These are phyloP conservation scores for Python bivittatus DNA, from an alignment of 2,113 vertebrate genomes.

Conservation along the genomic window DNA sequence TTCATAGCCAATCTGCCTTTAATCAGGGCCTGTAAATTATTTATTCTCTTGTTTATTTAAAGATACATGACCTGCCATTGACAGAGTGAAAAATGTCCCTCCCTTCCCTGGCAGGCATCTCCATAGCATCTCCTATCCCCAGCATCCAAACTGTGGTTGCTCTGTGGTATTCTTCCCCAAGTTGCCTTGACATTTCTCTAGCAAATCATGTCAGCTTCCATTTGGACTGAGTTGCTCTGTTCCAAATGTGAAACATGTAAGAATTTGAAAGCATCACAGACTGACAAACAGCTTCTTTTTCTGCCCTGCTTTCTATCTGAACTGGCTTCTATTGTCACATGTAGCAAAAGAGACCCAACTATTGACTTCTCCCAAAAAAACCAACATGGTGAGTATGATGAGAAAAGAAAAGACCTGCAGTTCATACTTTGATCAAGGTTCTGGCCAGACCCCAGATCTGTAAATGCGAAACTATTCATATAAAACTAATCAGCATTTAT, in stretches of 20 bases:
- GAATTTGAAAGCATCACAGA: not conserved
- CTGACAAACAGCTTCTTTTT: not conserved
- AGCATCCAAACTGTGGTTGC: not conserved
- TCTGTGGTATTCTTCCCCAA: not conserved
- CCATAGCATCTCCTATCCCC: not conserved
- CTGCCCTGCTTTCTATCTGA: not conserved
- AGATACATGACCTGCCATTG: slow-evolving; percentile 63
- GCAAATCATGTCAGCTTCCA: not conserved
- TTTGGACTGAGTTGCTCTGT: accelerated
- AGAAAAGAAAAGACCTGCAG: not conserved
- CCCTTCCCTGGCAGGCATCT: slow-evolving; percentile 30
- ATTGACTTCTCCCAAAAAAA: not conserved
- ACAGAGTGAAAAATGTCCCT: slow-evolving; percentile 69
- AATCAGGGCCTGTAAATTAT: slow-evolving; percentile 70
- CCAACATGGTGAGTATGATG: not conserved
- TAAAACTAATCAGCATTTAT: not conserved
- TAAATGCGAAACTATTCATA: not conserved
- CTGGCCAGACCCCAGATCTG: not conserved
- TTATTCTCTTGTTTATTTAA: slow-evolving; percentile 79
- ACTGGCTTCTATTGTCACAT: not conserved
- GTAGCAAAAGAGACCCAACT: not conserved
- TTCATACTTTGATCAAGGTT: not conserved
- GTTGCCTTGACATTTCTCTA: not conserved
- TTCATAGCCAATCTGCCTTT: slow-evolving; percentile 61
- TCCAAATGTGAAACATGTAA: not conserved